Percentiles rank a stretch among this genome's conserved stretches.
phyloP scores from a whole-genome alignment of 2,113 vertebrate genomes.

The Nothoprocta pentlandii region DNA sequence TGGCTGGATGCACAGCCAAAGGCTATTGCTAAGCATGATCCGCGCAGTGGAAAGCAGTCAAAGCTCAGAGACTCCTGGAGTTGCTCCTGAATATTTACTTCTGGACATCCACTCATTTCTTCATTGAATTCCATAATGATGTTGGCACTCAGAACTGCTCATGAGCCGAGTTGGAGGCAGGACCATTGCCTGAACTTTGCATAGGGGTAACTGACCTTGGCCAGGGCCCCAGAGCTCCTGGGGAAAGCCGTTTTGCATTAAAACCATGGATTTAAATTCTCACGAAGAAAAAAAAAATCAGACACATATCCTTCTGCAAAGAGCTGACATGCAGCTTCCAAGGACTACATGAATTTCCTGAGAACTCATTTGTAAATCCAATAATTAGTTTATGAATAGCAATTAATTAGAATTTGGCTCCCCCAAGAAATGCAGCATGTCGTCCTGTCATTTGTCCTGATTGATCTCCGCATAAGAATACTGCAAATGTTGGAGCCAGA shows the following conservation, averaged over 20 bases:
- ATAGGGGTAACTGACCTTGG: slow-evolving; percentile 1
- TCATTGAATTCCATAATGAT: background rate
- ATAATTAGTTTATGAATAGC: slow-evolving; percentile 69
- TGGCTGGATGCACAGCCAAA: background rate
- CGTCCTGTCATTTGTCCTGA: slow-evolving; percentile 26
- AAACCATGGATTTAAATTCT: slow-evolving; percentile 11
- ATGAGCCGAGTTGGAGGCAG: background rate
- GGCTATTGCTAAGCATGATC: background rate
- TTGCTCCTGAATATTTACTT: background rate
- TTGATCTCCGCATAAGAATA: slow-evolving; percentile 22
- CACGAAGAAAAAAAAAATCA: background rate
- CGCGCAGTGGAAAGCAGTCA: background rate
- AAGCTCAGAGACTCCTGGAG: background rate
- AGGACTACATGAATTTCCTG: slow-evolving; percentile 32
- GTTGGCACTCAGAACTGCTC: background rate
- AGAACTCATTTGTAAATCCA: slow-evolving; percentile 58
- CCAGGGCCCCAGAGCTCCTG: background rate
- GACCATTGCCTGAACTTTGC: background rate
- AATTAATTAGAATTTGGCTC: slow-evolving; percentile 67
- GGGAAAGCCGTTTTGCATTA: background rate
- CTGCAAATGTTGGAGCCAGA: slow-evolving; percentile 5
- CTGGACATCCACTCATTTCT: background rate
- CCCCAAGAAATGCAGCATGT: slow-evolving; percentile 6
- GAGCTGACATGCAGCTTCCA: slow-evolving; percentile 21
- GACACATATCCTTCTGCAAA: slow-evolving; percentile 11